Evolutionary conservation across 1,140 invertebrate species (phyloP).

Genomic region (Drosophila ficusphila): DNA sequence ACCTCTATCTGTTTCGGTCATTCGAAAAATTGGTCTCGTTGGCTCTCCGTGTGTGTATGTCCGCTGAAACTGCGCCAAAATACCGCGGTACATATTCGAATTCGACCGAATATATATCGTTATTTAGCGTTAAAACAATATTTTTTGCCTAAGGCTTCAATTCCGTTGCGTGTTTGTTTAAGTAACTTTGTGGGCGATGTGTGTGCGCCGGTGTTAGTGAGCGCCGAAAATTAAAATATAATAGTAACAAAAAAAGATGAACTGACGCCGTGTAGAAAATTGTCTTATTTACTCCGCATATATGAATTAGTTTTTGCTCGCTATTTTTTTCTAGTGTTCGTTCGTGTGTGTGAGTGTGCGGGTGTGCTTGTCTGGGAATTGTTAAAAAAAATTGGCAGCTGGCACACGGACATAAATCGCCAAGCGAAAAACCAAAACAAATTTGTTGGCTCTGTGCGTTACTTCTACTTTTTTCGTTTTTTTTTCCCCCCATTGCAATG

Average conservation of each 20-base stretch:
- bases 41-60: neutral
- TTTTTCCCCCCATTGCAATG: too few relatives aligned
- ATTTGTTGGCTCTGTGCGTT: constrained; percentile 8
- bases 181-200: neutral
- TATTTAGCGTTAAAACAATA: neutral
- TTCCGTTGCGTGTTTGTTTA: constrained; percentile 2
- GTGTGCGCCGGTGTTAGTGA: constrained; percentile 18
- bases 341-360: constrained; percentile 23
- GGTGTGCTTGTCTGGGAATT: constrained; percentile 22
- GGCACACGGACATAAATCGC: constrained; percentile 24
- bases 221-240: constrained; percentile 25
- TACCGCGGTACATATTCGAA: constrained; percentile 6
- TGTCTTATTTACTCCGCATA: constrained; percentile 34
- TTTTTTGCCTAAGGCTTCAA: constrained; percentile 1
- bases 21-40: neutral
- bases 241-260: constrained; percentile 8
- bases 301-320: neutral
- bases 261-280: constrained; percentile 24
- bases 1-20: too few relatives aligned
- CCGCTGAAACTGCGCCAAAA: neutral
- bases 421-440: constrained; percentile 25
- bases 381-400: constrained; percentile 39
- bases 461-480: constrained; percentile 7
- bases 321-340: constrained; percentile 36
- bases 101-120: neutral